Conservation (phyloP, 1,140 invertebrate genomes). For the Marisa cornuarietis region DNA sequence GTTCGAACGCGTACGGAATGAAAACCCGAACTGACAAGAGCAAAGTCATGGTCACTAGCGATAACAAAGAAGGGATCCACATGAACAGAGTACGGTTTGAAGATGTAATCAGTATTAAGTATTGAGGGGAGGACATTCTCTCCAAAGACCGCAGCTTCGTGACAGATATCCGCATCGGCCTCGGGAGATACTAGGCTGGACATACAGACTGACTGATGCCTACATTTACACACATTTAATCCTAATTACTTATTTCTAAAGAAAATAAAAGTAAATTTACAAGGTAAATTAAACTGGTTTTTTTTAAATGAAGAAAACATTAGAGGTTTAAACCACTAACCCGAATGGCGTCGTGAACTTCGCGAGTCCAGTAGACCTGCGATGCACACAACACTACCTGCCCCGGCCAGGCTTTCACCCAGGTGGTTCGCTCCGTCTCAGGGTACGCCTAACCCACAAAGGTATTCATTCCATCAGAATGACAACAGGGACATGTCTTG, state of each 20-base stretch:
- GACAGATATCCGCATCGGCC: too few species aligned
- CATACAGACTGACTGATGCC: too few species aligned
- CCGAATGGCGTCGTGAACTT: conserved; percentile 62
- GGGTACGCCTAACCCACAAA: conserved; percentile 54
- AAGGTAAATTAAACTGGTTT: neutral
- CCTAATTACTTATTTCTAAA: neutral
- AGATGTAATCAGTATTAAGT: too few species aligned
- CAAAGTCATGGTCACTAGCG: too few species aligned
- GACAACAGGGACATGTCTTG: too few species aligned
- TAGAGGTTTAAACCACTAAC: neutral
- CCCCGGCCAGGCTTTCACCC: conserved; percentile 66
- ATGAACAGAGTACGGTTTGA: too few species aligned
- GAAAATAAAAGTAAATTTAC: neutral
- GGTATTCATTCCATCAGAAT: neutral
- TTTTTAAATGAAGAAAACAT: neutral
- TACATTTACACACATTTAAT: neutral
- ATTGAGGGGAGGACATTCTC: too few species aligned
- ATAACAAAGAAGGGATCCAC: too few species aligned
- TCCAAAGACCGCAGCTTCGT: too few species aligned
- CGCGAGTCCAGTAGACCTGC: conserved; percentile 63
- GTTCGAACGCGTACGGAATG: too few species aligned
- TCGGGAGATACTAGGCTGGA: too few species aligned
- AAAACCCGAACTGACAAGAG: too few species aligned
- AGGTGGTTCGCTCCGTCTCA: conserved; percentile 49
- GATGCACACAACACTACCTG: conserved; percentile 65